Conservation (phyloP, 2,113 vertebrate genomes). For the Synchiropus splendidus region DNA sequence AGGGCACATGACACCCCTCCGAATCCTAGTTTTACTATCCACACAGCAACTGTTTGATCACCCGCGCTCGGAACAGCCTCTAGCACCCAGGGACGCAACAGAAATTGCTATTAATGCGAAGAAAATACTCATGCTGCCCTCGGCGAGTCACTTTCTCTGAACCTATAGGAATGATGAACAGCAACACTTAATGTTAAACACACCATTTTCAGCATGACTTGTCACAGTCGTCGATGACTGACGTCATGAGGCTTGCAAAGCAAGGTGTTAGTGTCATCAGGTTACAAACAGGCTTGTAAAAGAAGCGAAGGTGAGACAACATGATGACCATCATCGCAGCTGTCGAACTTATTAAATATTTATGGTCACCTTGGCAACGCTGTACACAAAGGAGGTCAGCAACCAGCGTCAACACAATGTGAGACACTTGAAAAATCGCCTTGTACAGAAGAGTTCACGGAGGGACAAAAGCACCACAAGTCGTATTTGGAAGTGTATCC, state of each 20-base stretch:
- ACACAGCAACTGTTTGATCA: not conserved
- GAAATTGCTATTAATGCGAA: no score
- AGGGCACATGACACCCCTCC: slow-evolving; percentile 6
- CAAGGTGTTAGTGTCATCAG: slow-evolving; percentile 16
- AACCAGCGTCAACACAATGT: slow-evolving; percentile 55
- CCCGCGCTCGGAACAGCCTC: no score
- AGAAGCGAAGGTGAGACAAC: slow-evolving; percentile 10
- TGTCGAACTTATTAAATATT: slow-evolving; percentile 51
- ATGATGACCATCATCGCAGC: slow-evolving; percentile 30
- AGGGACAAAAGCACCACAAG: slow-evolving; percentile 3
- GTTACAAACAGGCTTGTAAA: slow-evolving; percentile 21
- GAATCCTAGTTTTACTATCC: not conserved
- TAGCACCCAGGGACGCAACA: no score
- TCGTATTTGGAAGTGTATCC: no score
- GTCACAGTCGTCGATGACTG: slow-evolving; percentile 4
- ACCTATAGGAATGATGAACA: no score
- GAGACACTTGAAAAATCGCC: slow-evolving; percentile 37
- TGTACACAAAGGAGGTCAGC: slow-evolving; percentile 32
- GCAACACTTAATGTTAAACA: no score
- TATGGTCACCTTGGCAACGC: slow-evolving; percentile 51
- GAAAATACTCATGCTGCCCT: no score
- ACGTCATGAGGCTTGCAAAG: slow-evolving; percentile 21
- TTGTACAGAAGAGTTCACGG: slow-evolving; percentile 2
- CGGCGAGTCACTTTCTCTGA: no score
- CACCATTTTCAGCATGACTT: slow-evolving; percentile 31